Conservation (phyloP, 2,888 invertebrate genomes). For the Nasonovia ribisnigri region DNA sequence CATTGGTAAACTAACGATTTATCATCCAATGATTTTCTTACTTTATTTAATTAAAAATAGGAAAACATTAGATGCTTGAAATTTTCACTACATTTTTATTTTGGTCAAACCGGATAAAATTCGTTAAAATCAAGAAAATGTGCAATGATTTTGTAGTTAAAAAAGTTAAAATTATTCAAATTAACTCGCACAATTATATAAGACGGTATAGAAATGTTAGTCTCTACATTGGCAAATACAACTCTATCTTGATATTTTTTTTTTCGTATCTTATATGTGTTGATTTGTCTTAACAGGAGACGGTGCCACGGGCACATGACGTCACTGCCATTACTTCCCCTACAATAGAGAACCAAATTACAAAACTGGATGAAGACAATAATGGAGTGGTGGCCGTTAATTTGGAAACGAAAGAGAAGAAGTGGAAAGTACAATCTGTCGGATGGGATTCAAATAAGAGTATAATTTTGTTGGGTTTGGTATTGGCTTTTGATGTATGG, state of each 20-base stretch:
- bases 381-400: constrained; percentile 56
- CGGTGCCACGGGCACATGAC: constrained; percentile 54
- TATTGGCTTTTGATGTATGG: constrained; percentile 55
- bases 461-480: constrained; percentile 13
- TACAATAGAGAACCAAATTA: constrained; percentile 48
- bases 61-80: too few relatives aligned
- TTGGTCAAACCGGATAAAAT: too few relatives aligned
- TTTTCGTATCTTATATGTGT: constrained; percentile 33
- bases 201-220: neutral
- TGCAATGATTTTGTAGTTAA: too few relatives aligned
- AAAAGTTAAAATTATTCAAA: too few relatives aligned
- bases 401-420: constrained; percentile 61
- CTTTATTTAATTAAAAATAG: too few relatives aligned
- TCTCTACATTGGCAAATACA: neutral
- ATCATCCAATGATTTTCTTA: too few relatives aligned
- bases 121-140: too few relatives aligned
- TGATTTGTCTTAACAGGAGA: constrained; percentile 41
- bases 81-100: too few relatives aligned
- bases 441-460: constrained; percentile 51
- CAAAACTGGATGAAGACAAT: constrained; percentile 53
- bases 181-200: neutral
- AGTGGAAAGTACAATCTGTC: constrained; percentile 57
- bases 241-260: neutral
- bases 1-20: too few relatives aligned
- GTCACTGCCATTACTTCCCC: neutral